A percentile compares a stretch with the other conserved stretches of the same genome.
These are phyloP conservation scores for Dascyllus trimaculatus DNA, from an alignment of 2,113 vertebrate genomes.

Conservation along the genomic window DNA sequence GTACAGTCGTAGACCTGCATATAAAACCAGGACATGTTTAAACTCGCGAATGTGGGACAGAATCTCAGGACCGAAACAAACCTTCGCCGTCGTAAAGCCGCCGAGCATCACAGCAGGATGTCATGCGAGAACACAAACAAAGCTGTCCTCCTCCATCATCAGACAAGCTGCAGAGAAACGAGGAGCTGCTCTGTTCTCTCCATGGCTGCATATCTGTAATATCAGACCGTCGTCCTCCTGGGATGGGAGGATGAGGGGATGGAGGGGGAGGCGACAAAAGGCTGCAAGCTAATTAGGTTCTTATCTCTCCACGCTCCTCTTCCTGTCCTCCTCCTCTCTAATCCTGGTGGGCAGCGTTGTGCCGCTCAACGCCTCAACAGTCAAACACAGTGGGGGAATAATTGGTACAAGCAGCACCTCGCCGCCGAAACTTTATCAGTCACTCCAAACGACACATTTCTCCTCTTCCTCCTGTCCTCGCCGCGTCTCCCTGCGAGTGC, in stretches of 20 bases:
- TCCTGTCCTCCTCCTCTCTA: slow-evolving; percentile 76
- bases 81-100: neutral
- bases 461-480: slow-evolving; percentile 34
- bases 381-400: slow-evolving; percentile 77
- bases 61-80: no score
- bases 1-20: no score
- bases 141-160: slow-evolving; percentile 3
- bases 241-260: slow-evolving; percentile 52
- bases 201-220: slow-evolving; percentile 52
- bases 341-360: slow-evolving; percentile 74
- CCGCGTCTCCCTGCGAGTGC: slow-evolving; percentile 16
- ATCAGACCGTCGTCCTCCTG: slow-evolving; percentile 54
- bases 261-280: slow-evolving; percentile 62
- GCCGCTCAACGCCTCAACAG: slow-evolving; percentile 75
- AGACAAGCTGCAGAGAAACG: slow-evolving; percentile 14
- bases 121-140: slow-evolving; percentile 7
- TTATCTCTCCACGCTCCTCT: slow-evolving; percentile 78
- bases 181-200: slow-evolving; percentile 18
- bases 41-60: no score
- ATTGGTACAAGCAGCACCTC: slow-evolving; percentile 77
- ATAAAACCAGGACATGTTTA: no score
- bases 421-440: slow-evolving; percentile 72
- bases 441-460: slow-evolving; percentile 60
- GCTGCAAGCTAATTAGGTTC: slow-evolving; percentile 81
- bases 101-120: neutral